phyloP scores from a whole-genome alignment of 2,888 invertebrate genomes.

The Aspidiotus rigidus region DNA sequence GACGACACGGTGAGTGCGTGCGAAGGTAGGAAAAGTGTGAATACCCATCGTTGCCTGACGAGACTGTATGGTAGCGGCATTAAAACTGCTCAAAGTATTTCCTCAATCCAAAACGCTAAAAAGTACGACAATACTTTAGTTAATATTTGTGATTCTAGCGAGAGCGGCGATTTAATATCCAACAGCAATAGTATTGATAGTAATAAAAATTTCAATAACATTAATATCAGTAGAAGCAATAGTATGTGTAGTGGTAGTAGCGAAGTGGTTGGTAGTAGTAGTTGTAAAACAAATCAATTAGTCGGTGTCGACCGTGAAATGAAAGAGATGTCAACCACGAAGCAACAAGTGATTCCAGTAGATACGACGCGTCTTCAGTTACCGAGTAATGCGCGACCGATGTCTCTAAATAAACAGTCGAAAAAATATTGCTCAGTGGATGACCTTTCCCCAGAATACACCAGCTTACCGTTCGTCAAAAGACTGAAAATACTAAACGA shows the following conservation, averaged over 20 bases:
- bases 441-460: slow-evolving; percentile 77
- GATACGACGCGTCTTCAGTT: not conserved
- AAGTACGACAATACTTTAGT: slow-evolving; percentile 20
- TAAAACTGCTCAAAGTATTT: slow-evolving; percentile 13
- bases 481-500: slow-evolving; percentile 81
- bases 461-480: slow-evolving; percentile 76
- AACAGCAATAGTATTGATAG: slow-evolving; percentile 34
- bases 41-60: slow-evolving; percentile 18
- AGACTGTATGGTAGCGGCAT: slow-evolving; percentile 25
- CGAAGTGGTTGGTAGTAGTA: not conserved
- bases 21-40: slow-evolving; percentile 10
- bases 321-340: not conserved
- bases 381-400: slow-evolving; percentile 1
- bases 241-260: not conserved
- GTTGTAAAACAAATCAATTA: not conserved
- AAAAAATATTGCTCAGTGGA: slow-evolving; percentile 64
- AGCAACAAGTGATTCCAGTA: not conserved
- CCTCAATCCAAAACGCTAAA: slow-evolving; percentile 18
- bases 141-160: slow-evolving; percentile 25
- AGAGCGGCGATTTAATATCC: slow-evolving; percentile 4
- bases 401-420: slow-evolving; percentile 9
- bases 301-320: not conserved
- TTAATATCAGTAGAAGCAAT: slow-evolving; percentile 3
- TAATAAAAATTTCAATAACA: slow-evolving; percentile 29
- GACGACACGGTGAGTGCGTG: slow-evolving; percentile 5